Conservation (phyloP, 2,888 invertebrate genomes). For the Aricia artaxerxes region DNA sequence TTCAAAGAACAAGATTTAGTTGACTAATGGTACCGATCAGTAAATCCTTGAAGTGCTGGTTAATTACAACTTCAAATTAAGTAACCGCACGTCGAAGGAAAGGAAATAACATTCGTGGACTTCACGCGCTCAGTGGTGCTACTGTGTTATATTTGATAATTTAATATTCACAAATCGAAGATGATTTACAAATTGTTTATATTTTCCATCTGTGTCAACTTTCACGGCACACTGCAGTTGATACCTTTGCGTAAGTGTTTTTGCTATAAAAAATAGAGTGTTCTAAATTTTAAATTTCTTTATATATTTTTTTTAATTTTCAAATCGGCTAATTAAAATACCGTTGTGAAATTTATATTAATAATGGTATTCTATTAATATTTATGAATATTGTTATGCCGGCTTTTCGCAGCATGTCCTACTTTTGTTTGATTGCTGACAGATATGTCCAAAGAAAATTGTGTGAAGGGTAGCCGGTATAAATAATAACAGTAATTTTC, state of each 20-base stretch:
- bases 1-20: conserved; percentile 31
- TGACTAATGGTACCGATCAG: conserved; percentile 46
- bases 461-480: not conserved
- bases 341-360: not conserved
- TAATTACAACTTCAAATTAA: conserved; percentile 64
- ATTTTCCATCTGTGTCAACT: conserved; percentile 56
- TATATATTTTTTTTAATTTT: not conserved
- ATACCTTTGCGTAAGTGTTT: conserved; percentile 67
- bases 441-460: not conserved
- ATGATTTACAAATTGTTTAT: conserved; percentile 33
- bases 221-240: conserved; percentile 61
- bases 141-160: conserved; percentile 37
- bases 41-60: conserved; percentile 65
- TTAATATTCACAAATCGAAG: conserved; percentile 28
- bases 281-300: not conserved
- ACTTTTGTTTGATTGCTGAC: not conserved
- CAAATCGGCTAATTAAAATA: not conserved
- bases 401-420: not conserved
- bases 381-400: not conserved
- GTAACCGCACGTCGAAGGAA: conserved; percentile 42
- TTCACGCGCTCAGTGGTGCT: conserved; percentile 49
- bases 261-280: not conserved
- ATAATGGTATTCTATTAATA: not conserved
- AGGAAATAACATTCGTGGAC: conserved; percentile 55
- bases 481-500: not conserved